Conservation (phyloP, 2,888 invertebrate species). For the Ichneumon xanthorius region DNA sequence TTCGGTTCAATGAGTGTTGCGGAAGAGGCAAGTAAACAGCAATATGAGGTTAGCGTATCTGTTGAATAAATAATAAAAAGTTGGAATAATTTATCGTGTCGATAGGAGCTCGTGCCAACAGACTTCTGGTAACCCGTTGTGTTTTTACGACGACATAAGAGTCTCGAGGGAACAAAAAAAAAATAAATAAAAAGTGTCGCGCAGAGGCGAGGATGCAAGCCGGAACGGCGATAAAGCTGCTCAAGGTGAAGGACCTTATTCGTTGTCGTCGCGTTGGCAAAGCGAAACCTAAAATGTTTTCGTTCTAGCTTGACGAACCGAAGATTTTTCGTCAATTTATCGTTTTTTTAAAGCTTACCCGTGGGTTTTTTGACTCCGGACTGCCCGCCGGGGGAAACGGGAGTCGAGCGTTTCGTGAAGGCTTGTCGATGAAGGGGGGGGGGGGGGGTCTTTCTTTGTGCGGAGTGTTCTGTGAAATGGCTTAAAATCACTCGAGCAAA, state of each 20-base stretch:
- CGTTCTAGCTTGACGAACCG: neutral
- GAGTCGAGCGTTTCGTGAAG: neutral
- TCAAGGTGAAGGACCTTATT: conserved; percentile 23
- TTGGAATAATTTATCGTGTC: neutral
- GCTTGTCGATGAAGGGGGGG: neutral
- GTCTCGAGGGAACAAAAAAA: neutral
- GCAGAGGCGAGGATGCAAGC: conserved; percentile 52
- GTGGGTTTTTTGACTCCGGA: no score
- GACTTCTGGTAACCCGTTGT: neutral
- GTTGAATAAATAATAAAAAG: neutral
- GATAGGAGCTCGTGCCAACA: neutral
- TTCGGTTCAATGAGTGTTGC: neutral
- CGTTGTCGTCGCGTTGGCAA: conserved; percentile 7
- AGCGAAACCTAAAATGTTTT: neutral
- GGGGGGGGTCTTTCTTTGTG: neutral
- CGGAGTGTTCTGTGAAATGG: neutral
- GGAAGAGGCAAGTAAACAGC: neutral
- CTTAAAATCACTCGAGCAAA: neutral
- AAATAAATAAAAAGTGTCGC: neutral
- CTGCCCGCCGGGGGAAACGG: no score
- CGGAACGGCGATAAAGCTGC: conserved; percentile 27
- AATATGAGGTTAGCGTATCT: neutral
- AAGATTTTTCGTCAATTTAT: neutral
- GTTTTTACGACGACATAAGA: neutral
- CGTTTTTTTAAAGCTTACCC: no score